phyloP scores from a whole-genome alignment of 2,113 vertebrate species.

The Aptenodytes forsteri region DNA sequence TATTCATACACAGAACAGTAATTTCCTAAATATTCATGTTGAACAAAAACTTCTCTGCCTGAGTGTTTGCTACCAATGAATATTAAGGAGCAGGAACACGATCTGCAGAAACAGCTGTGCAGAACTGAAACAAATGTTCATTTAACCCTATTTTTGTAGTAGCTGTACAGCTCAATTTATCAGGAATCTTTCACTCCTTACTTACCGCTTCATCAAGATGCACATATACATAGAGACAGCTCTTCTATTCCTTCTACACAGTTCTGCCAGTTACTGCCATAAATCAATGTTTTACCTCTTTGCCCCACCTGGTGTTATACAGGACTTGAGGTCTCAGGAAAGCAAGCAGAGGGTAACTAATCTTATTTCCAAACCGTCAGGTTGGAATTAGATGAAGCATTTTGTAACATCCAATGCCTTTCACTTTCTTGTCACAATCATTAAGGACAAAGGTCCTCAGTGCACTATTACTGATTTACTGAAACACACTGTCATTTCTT shows the following conservation, averaged over 20 bases:
- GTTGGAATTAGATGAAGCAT: neutral
- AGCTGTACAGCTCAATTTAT: neutral
- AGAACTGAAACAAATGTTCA: constrained; percentile 29
- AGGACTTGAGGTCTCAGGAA: neutral
- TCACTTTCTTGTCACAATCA: neutral
- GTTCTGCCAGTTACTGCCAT: neutral
- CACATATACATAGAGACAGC: neutral
- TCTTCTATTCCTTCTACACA: neutral
- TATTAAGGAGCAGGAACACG: constrained; percentile 5
- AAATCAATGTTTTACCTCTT: neutral
- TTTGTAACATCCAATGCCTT: neutral
- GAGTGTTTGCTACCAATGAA: constrained; percentile 36
- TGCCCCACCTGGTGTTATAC: neutral
- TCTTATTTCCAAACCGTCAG: neutral
- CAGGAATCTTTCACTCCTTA: neutral
- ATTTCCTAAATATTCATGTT: constrained; percentile 65
- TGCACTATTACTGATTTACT: neutral
- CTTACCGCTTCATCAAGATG: neutral
- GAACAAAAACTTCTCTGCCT: constrained; percentile 39
- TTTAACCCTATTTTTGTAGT: constrained; percentile 34
- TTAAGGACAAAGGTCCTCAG: neutral
- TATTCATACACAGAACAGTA: constrained; percentile 24
- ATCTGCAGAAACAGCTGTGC: constrained; percentile 41
- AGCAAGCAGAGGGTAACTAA: neutral
- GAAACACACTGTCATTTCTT: neutral